Evolutionary conservation across 2,113 vertebrate species (phyloP).

Genomic region (Melanerpes aurifrons): DNA sequence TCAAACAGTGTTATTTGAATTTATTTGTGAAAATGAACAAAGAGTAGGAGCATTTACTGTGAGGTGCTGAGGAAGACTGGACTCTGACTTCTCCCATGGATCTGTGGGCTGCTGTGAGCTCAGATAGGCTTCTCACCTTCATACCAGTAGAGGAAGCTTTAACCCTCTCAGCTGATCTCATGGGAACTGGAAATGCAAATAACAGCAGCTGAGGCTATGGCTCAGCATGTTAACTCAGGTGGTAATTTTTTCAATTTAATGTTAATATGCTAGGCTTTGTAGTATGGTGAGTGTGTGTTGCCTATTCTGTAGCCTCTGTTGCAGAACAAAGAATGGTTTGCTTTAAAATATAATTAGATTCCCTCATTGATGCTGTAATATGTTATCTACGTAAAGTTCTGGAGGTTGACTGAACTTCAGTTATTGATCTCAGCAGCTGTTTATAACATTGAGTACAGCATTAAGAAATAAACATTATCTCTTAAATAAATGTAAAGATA

Average conservation of each 20-base stretch:
- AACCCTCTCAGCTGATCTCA: not conserved
- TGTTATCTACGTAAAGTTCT: not conserved
- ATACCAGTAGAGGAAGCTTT: not conserved
- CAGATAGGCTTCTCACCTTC: not conserved
- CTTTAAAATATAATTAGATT: constrained; percentile 22
- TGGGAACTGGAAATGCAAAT: not conserved
- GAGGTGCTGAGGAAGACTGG: not conserved
- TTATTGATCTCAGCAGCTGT: constrained; percentile 38
- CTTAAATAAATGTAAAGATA: constrained; percentile 46
- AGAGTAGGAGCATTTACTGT: not conserved
- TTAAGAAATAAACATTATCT: constrained; percentile 33
- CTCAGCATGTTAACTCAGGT: not conserved
- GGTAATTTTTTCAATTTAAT: not conserved
- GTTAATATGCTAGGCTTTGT: not conserved
- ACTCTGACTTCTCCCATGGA: not conserved
- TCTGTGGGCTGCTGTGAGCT: not conserved
- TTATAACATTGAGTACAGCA: not conserved
- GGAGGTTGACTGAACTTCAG: constrained; percentile 25
- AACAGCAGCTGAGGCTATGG: not conserved
- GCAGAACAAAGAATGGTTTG: not conserved
- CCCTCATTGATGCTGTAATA: not conserved
- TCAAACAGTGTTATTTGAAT: not conserved
- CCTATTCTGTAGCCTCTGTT: not conserved
- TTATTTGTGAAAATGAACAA: not conserved
- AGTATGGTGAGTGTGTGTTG: fast-evolving